Conservation (phyloP, 2,113 vertebrate genomes). For the Gymnogyps californianus region DNA sequence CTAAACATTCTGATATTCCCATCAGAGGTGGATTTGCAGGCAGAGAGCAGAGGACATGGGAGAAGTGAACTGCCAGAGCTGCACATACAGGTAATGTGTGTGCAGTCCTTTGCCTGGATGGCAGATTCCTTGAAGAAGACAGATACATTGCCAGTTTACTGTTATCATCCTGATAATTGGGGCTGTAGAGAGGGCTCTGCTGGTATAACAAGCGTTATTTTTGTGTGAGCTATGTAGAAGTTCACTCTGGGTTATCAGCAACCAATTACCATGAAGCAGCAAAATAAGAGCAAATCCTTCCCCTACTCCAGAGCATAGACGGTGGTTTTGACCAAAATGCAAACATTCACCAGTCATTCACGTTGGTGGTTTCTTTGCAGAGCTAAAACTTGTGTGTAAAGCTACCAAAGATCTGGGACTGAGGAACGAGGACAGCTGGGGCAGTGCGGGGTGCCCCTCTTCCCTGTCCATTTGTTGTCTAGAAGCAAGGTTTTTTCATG, state of each 20-base stretch:
- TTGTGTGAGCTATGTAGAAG: neutral
- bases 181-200: neutral
- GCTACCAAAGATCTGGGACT: neutral
- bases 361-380: neutral
- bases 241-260: neutral
- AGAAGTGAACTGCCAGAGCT: neutral
- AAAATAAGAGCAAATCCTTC: neutral
- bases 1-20: neutral
- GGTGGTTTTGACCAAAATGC: neutral
- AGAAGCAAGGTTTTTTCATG: neutral
- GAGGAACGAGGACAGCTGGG: neutral
- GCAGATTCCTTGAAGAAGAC: neutral
- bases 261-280: neutral
- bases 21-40: neutral
- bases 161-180: neutral
- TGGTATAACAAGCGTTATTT: neutral
- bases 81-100: accelerated
- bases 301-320: neutral
- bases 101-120: neutral
- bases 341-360: neutral
- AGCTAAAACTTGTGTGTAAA: neutral
- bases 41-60: neutral
- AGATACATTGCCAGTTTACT: neutral
- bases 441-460: neutral
- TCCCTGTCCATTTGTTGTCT: constrained; percentile 1